phyloP scores from a whole-genome alignment of 2,113 vertebrate species.

The Bubo scandiacus region DNA sequence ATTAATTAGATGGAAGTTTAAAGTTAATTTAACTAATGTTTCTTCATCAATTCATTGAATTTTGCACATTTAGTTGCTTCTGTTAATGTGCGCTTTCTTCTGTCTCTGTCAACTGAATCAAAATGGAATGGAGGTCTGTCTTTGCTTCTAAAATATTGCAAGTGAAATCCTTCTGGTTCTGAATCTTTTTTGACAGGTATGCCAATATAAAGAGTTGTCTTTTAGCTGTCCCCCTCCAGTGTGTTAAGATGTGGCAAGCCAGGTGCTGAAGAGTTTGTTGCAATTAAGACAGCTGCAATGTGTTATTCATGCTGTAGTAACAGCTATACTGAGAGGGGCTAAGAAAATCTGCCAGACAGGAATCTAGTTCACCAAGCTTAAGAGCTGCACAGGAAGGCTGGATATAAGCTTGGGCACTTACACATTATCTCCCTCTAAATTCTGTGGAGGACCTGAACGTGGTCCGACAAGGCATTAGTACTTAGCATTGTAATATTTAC shows the following conservation, averaged over 20 bases:
- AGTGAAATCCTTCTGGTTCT: neutral
- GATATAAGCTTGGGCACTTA: neutral
- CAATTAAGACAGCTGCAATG: neutral
- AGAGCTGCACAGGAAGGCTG: neutral
- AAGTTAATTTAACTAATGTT: neutral
- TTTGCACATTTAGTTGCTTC: neutral
- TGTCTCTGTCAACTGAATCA: neutral
- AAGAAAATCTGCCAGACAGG: neutral
- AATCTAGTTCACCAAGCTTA: neutral
- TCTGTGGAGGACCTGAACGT: fast-evolving
- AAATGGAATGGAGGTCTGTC: neutral
- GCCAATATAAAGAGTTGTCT: neutral
- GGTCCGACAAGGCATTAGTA: neutral
- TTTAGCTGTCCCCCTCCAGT: neutral
- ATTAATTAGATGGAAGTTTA: neutral
- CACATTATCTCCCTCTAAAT: neutral
- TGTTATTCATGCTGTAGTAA: neutral
- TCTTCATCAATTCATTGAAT: neutral
- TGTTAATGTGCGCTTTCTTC: neutral
- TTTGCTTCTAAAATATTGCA: neutral
- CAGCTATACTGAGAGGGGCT: neutral
- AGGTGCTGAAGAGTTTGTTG: neutral
- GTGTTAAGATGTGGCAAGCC: neutral
- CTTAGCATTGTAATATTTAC: neutral
- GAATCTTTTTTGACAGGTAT: neutral